A percentile compares a stretch with the other conserved stretches of the same genome.
Evolutionary conservation across 2,888 invertebrate genomes (phyloP).

Genomic region (Euphydryas editha): DNA sequence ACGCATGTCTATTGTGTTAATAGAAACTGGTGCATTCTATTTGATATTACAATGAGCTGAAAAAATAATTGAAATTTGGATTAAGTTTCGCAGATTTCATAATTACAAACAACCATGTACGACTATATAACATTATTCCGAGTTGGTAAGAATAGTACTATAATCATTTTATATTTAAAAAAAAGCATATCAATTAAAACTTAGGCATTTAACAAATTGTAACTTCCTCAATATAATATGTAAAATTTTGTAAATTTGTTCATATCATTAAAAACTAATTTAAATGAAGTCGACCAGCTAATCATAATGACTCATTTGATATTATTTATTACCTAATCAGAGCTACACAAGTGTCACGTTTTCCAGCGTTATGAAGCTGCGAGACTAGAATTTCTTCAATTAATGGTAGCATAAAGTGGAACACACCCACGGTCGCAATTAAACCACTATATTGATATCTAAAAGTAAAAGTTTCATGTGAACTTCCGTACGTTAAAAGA

Average conservation of each 20-base stretch:
- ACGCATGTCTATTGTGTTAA: neutral
- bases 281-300: neutral
- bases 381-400: slow-evolving; percentile 32
- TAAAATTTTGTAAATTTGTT: neutral
- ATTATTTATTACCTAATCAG: slow-evolving; percentile 28
- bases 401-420: slow-evolving; percentile 28
- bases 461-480: slow-evolving; percentile 41
- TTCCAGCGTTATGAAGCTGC: slow-evolving; percentile 26
- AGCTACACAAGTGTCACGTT: slow-evolving; percentile 16
- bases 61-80: neutral
- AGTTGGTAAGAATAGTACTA: neutral
- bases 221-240: neutral
- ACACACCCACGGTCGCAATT: slow-evolving; percentile 34
- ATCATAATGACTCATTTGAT: neutral
- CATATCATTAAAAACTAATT: slow-evolving; percentile 1
- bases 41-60: neutral
- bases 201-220: neutral
- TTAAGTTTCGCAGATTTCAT: too few species aligned
- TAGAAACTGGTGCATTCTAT: neutral
- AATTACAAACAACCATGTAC: too few species aligned
- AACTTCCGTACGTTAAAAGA: slow-evolving; percentile 41
- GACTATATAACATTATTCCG: neutral
- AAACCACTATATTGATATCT: slow-evolving; percentile 36
- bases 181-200: too few species aligned
- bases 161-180: too few species aligned